phyloP scores from a whole-genome alignment of 92 coral and sea anemone species.

The Epizoanthus illoricatus region DNA sequence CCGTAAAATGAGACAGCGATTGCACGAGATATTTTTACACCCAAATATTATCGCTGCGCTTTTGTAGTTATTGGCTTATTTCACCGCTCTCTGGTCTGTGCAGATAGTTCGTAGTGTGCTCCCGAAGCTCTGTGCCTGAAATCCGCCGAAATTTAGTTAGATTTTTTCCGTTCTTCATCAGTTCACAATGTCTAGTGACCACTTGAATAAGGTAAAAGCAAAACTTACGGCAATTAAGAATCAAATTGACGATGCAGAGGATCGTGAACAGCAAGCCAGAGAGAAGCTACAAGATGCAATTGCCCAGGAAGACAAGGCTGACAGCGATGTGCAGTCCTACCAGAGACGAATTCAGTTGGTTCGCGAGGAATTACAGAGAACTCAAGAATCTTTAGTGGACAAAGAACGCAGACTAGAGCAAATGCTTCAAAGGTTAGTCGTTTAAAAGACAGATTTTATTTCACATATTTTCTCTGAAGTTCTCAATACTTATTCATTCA shows the following conservation, averaged over 20 bases:
- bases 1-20: constrained; percentile 26
- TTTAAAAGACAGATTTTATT: not conserved
- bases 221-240: constrained; percentile 73
- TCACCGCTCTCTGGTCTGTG: constrained; percentile 4
- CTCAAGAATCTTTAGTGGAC: constrained; percentile 46
- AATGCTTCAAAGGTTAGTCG: constrained; percentile 33
- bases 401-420: constrained; percentile 52
- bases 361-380: constrained; percentile 47
- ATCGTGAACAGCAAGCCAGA: constrained; percentile 66
- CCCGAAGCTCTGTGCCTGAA: constrained; percentile 14
- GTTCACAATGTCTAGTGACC: constrained; percentile 43
- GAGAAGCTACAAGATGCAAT: constrained; percentile 66
- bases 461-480: too few species aligned
- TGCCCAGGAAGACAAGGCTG: constrained; percentile 65
- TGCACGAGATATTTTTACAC: not conserved
- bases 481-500: not conserved
- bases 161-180: not conserved
- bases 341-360: constrained; percentile 70
- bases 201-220: constrained; percentile 70
- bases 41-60: constrained; percentile 23
- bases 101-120: not conserved
- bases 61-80: constrained; percentile 21
- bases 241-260: constrained; percentile 79
- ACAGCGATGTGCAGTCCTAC: constrained; percentile 78
- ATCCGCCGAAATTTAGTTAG: constrained; percentile 1